phyloP scores from a whole-genome alignment of 2,113 vertebrate genomes.

The Pelecanus crispus region DNA sequence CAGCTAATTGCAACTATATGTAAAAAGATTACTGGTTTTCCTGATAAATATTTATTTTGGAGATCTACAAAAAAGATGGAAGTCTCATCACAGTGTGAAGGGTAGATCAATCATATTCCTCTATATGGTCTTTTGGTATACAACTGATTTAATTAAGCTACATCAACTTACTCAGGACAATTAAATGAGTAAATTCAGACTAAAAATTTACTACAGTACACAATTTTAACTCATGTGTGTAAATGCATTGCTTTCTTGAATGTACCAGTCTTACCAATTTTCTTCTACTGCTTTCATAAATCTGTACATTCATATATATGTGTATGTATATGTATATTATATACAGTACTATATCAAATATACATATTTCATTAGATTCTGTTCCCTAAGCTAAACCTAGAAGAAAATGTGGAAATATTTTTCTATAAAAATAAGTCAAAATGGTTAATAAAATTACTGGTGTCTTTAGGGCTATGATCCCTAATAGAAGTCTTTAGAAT shows the following conservation, averaged over 20 bases:
- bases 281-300: background rate
- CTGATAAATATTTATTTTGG: background rate
- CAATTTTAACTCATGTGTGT: fast-evolving
- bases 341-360: background rate
- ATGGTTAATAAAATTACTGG: background rate
- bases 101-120: background rate
- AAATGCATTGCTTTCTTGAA: background rate
- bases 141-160: background rate
- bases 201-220: background rate
- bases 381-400: background rate
- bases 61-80: background rate
- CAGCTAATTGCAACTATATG: background rate
- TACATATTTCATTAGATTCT: background rate
- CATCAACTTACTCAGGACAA: background rate
- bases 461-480: background rate
- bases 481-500: background rate
- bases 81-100: background rate
- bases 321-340: background rate
- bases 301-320: background rate
- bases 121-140: background rate
- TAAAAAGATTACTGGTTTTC: background rate
- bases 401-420: background rate
- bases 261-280: background rate
- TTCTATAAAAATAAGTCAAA: background rate
- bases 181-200: background rate